Evolutionary conservation across 2,113 vertebrate genomes (phyloP), one percentile per base, ranked within the genome.

Genomic region (Dryoscopus gambensis): DNA sequence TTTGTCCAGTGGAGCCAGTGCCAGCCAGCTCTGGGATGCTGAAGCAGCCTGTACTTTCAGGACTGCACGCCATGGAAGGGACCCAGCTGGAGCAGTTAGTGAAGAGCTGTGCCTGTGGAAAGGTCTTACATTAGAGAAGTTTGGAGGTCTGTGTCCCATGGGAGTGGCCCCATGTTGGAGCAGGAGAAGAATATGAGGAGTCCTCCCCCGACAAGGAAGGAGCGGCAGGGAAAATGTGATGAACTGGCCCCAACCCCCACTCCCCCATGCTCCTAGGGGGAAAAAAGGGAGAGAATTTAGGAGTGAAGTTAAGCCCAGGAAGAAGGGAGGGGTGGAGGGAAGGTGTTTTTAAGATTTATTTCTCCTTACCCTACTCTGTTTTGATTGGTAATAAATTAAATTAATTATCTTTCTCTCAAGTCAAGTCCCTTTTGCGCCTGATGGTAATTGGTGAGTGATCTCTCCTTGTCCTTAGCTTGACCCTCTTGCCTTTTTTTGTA

Each of bases 371-470:
- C 33, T 52, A 15, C 46, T 37, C 39, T 69, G 33, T 19, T 87
- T 67, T 71, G 46, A 52, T 60, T 35, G 31, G 31, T 35, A 52
- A 24, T 70, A n/a, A 50, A 42, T 60, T n/a, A n/a, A 33, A 49
- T 68, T 49, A 11, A n/a, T 35, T 50, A 6, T 42, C 39, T 63
- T 37, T 12, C 10, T 46, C 13, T 14, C 53, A 59, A 25, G 31
- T 35, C 0, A 1, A 50, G 22, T 44, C 21, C 7, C 13, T 52
- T 52, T 27, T 44, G 53, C 0, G 0, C 25, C 11, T 37, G 13
- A 21, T 49, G 9, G 22, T 44, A 37, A 50, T 15, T 52, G 37
- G 18, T 42, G 33, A 31, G 53, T 21, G 8, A 33, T 33, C 33
- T 52, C 46, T 60, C 46, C 37, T 21, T 67, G 25, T 50, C 52